Conservation (phyloP, 1,140 invertebrate genomes). For the Neoseiulus cucumeris region DNA sequence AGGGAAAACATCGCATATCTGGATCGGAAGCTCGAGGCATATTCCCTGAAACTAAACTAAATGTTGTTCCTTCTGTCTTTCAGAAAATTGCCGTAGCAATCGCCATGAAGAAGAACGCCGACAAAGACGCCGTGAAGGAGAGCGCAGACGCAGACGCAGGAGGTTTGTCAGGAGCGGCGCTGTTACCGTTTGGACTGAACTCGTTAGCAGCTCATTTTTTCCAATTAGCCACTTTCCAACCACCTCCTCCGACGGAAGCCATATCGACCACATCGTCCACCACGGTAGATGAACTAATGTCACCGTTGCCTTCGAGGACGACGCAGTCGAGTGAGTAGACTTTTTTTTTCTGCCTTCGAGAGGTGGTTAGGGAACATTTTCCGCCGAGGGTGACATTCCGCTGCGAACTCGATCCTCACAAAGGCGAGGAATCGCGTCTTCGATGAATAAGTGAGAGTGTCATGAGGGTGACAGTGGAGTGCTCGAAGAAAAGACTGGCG, state of each 20-base stretch:
- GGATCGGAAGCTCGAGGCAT: no score
- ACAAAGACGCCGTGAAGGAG: not conserved
- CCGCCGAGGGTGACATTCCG: no score
- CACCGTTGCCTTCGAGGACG: not conserved
- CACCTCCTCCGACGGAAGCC: not conserved
- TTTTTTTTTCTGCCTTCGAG: no score
- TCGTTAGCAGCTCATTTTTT: not conserved
- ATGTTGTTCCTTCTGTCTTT: not conserved
- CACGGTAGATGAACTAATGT: not conserved
- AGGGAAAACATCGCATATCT: no score
- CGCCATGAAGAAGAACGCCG: not conserved
- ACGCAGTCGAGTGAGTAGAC: not conserved
- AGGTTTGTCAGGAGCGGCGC: not conserved
- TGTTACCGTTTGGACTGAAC: not conserved
- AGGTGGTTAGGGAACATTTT: no score
- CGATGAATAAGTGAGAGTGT: no score
- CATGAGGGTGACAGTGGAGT: no score
- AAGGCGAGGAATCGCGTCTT: no score
- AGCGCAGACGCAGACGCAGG: not conserved
- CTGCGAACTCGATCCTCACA: no score
- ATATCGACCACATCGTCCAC: not conserved
- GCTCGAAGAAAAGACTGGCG: no score
- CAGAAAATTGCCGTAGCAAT: slow-evolving; percentile 8
- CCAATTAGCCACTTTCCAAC: not conserved
- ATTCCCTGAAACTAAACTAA: not conserved